Percentiles rank a stretch among this genome's conserved stretches.
phyloP scores from a whole-genome alignment of 2,888 invertebrate genomes.

The Drosophila leonis region DNA sequence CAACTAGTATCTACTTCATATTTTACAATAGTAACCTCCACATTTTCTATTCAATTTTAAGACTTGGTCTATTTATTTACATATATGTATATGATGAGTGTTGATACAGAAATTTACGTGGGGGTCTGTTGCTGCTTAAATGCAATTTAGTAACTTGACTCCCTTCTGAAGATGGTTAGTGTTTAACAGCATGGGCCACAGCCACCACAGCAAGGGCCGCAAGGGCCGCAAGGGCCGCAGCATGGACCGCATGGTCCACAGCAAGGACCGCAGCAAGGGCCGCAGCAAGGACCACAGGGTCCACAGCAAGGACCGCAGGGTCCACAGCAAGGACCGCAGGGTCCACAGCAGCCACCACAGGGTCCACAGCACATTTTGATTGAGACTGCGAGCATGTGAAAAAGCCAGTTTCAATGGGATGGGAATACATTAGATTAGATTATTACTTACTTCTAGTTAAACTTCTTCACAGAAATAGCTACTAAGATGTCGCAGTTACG shows the following conservation, averaged over 20 bases:
- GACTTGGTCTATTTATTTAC: not conserved
- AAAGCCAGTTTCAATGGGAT: too few relatives aligned
- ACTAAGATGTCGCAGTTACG: not conserved
- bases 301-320: not conserved
- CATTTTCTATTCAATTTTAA: not conserved
- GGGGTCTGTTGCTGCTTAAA: not conserved
- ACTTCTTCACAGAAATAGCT: slow-evolving; percentile 3
- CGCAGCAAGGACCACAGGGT: not conserved
- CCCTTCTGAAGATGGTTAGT: slow-evolving; percentile 7
- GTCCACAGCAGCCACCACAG: slow-evolving; percentile 5
- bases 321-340: not conserved
- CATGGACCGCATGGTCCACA: not conserved
- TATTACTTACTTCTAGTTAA: not conserved
- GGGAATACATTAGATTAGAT: too few relatives aligned
- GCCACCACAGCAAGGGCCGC: not conserved
- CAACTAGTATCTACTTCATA: too few relatives aligned
- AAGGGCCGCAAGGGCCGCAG: not conserved
- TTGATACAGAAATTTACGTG: not conserved
- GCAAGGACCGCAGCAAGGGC: not conserved
- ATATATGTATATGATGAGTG: not conserved
- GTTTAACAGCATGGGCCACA: not conserved
- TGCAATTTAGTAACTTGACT: not conserved
- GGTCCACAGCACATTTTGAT: slow-evolving; percentile 13
- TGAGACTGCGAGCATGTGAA: not conserved
- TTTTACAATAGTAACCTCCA: too few relatives aligned